Conservation (phyloP, 1,140 invertebrate genomes). For the Lethrus apterus region DNA sequence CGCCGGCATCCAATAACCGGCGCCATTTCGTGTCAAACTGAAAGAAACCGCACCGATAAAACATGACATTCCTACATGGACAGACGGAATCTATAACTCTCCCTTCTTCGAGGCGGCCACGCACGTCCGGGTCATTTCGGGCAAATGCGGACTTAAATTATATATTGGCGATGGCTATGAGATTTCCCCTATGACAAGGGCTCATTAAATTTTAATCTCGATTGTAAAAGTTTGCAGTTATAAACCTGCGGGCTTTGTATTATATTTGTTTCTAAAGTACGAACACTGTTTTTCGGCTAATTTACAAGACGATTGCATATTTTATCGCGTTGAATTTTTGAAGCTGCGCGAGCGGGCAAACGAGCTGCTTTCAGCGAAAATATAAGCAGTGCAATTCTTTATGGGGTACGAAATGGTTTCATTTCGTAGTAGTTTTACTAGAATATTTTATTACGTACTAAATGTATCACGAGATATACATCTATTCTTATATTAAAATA, state of each 20-base stretch:
- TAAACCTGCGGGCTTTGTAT: slow-evolving; percentile 9
- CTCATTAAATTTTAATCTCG: slow-evolving; percentile 22
- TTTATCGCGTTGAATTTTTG: too few species aligned
- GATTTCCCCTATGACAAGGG: slow-evolving; percentile 16
- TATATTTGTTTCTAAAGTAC: slow-evolving; percentile 5
- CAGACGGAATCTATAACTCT: slow-evolving; percentile 28
- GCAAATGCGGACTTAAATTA: slow-evolving; percentile 19
- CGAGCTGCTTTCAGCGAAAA: background rate
- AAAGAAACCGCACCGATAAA: slow-evolving; percentile 40
- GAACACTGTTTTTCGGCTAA: background rate
- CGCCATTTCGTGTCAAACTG: slow-evolving; percentile 37
- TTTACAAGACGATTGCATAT: too few species aligned
- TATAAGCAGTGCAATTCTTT: background rate
- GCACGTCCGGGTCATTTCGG: slow-evolving; percentile 11
- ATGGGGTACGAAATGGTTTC: background rate
- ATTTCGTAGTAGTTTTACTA: background rate
- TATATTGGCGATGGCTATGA: slow-evolving; percentile 19
- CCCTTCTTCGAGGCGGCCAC: slow-evolving; percentile 9
- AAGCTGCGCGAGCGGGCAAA: background rate
- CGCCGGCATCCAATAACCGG: slow-evolving; percentile 37
- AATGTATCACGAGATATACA: too few species aligned
- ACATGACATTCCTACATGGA: slow-evolving; percentile 38
- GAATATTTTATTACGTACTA: background rate
- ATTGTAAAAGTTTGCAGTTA: slow-evolving; percentile 24
- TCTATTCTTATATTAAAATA: too few species aligned